Evolutionary conservation across 2,888 invertebrate genomes (phyloP), one percentile per base, ranked within the genome.

Genomic region (Tryphoninae sp.): DNA sequence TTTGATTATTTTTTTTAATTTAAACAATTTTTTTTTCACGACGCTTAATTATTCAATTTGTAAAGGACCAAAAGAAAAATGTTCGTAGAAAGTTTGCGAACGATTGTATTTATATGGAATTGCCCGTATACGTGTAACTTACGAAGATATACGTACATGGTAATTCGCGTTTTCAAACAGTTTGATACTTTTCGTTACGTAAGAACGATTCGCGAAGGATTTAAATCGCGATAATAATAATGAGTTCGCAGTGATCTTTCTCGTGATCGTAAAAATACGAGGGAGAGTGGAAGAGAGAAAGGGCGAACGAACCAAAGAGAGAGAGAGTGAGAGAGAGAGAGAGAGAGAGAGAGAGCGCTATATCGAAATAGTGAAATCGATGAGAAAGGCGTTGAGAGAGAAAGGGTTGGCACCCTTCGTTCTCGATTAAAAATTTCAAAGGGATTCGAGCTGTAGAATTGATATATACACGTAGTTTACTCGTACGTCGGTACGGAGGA

Each of bases 201-300:
- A 42, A 53, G 49, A 62, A 62, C 51, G 16, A 79, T 69, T 69
- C 64, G 11, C 49, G 58, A 59, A 16, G 62, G 40, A 58, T 80
- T 75, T 23, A 53, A 80, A 80, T 80, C 69, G 23, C 49, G 80
- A 80, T 80, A 75, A 75, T 75, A 75, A 65, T 75, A 75, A 75
- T 65, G 74, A 80, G 69, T 77, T 55, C 40, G 45, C 42, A 42
- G 40, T n/a, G 40, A 45, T 51, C 40, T 65, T n/a, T 71, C 51
- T 51, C 26, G 26, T 53, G 79, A 83, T 78, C 61, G 72, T 58
- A 67, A 75, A 67, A 82, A 53, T 61, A 58, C 42, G 64, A 76
- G 81, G 79, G 74, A 22, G 22, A 23, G 42, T 23, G 13, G 23
- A 8, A 61, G 45, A 65, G 59, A 51, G 49, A 64, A 26, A 51